Evolutionary conservation across 1,140 invertebrate genomes (phyloP), one percentile per base, ranked within the genome.

Genomic region (Anthonomus grandis): DNA sequence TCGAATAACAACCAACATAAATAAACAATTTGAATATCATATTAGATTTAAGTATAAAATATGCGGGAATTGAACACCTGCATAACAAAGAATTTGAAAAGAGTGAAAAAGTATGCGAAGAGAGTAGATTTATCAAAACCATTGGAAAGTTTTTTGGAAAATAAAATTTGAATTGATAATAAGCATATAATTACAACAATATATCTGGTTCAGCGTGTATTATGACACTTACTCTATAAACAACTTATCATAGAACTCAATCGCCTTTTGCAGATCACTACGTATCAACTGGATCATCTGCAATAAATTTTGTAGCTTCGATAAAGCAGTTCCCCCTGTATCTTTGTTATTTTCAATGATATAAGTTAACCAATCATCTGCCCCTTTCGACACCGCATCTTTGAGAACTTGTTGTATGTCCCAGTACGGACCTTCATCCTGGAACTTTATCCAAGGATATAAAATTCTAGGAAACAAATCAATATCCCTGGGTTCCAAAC

Each of bases 271-370:
- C 15, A 95, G 72, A 77, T 95, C 92, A 3, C 83, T 83, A 59
- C 90, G 82, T 8, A 95, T 76, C 18, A 89, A 74, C 70, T 93
- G 90, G 57, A 89, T 86, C 18, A 94, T 79, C 75, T 90, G 86
- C 19, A 91, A 90, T 24, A 93, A 75, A 71, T 86, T 84, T 58
- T 87, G 84, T 15, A 91, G 59, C 22, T 78, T 77, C 5, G 82
- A 80, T 49, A 89, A 84, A 58, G 82, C 80, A 3, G 78, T 78
- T 45, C 79, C 79, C 12, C 79, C 76, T 34, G 75, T 74, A 17
- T 64, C 63, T 18, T 77, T 76, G 69, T 86, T 87, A 63, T 83
- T 85, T 53, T 85, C 84, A 13, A 85, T 53, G 42, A 90, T 83
- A 48, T 88, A 81, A 8, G 85, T 79, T 64, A 88, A 85, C 86